Evolutionary conservation across 2,797 vertebrate species (phyloP).

Genomic region (Takifugu rubripes): DNA sequence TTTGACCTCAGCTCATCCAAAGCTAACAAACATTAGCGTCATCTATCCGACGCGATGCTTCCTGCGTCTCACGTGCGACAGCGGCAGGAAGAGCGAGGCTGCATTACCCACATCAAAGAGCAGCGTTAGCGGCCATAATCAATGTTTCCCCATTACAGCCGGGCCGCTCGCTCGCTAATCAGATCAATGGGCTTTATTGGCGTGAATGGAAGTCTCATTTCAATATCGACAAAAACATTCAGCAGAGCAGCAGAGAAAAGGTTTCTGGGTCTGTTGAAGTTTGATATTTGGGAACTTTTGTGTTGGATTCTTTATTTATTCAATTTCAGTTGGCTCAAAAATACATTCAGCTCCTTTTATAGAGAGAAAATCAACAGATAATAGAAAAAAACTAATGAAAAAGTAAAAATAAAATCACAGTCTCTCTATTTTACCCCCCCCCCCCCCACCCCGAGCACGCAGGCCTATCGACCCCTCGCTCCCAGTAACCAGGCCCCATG

Average conservation of each 20-base stretch:
- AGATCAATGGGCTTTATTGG: constrained; percentile 59
- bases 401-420: too few species aligned
- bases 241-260: constrained; percentile 5
- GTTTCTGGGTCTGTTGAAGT: not conserved
- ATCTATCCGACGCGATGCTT: too few species aligned
- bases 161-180: constrained; percentile 35
- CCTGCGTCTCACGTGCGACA: too few species aligned
- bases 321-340: too few species aligned
- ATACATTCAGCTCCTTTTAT: too few species aligned
- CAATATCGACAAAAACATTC: constrained; percentile 31
- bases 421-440: too few species aligned
- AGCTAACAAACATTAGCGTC: too few species aligned
- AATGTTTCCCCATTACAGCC: constrained; percentile 75
- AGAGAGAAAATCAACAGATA: too few species aligned
- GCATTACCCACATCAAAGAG: constrained; percentile 78
- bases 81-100: constrained; percentile 24
- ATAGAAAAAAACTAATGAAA: too few species aligned
- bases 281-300: too few species aligned
- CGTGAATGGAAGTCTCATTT: constrained; percentile 37
- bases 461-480: constrained; percentile 43
- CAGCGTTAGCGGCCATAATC: constrained; percentile 79
- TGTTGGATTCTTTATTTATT: too few species aligned
- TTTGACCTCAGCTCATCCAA: too few species aligned
- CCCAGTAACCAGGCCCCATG: constrained; percentile 54
- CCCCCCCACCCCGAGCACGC: not conserved